Percentiles rank a stretch among this genome's conserved stretches.
Conservation (phyloP, 1,140 invertebrate genomes). For the Bombus superbus region DNA sequence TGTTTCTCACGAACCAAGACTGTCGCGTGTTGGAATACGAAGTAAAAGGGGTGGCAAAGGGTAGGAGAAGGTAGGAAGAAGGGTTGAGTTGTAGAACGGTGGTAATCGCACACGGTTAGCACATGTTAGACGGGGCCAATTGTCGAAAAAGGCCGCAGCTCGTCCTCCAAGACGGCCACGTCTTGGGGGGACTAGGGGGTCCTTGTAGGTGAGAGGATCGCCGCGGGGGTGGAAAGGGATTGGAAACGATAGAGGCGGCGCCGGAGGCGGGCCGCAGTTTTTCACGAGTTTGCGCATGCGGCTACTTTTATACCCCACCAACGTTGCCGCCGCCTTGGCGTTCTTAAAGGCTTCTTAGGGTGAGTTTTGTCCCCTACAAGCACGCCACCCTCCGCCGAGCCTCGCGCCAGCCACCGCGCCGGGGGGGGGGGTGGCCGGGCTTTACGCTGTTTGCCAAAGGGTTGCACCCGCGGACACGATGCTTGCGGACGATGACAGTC, state of each 20-base stretch:
- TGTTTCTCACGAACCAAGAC: not conserved
- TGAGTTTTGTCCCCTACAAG: constrained; percentile 78
- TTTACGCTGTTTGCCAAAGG: constrained; percentile 62
- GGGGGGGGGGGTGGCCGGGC: constrained; percentile 27
- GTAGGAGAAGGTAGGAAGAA: constrained; percentile 6
- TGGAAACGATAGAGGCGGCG: constrained; percentile 75
- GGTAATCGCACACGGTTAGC: constrained; percentile 76
- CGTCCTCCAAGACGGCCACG: constrained; percentile 63
- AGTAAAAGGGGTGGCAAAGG: not conserved
- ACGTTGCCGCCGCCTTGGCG: constrained; percentile 67
- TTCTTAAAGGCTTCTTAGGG: constrained; percentile 83
- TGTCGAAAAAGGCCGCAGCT: constrained; percentile 76
- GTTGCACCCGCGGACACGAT: constrained; percentile 68
- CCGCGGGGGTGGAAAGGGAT: constrained; percentile 60
- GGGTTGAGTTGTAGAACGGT: constrained; percentile 43
- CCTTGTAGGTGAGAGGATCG: constrained; percentile 43
- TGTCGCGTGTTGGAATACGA: not conserved
- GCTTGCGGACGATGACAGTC: constrained; percentile 56
- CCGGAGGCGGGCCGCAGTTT: constrained; percentile 81
- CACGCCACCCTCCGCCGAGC: constrained; percentile 41
- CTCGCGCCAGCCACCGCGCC: not conserved
- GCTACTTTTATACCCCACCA: constrained; percentile 79
- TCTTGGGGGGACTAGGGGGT: constrained; percentile 60
- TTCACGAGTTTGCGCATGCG: constrained; percentile 80
- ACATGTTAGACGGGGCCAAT: constrained; percentile 76